phyloP scores from a whole-genome alignment of 92 coral and sea anemone genomes.

The Virgularia gustaviana region DNA sequence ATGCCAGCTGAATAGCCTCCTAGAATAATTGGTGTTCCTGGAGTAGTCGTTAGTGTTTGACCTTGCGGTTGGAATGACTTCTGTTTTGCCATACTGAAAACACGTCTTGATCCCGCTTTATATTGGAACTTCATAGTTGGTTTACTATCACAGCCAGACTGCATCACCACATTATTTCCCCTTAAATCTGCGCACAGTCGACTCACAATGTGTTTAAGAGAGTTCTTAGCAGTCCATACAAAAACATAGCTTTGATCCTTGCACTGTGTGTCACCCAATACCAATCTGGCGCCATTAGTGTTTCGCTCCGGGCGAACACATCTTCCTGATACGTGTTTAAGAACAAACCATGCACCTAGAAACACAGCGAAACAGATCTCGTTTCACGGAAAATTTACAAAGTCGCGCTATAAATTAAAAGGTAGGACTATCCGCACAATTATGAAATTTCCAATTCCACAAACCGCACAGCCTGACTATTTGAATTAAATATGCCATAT shows the following conservation, averaged over 20 bases:
- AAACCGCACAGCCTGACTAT: too few species aligned
- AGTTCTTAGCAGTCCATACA: neutral
- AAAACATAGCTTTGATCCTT: neutral
- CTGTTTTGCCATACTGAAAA: too few species aligned
- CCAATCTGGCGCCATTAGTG: neutral
- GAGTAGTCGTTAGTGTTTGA: too few species aligned
- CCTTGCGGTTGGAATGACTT: too few species aligned
- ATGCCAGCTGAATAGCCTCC: too few species aligned
- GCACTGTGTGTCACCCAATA: neutral
- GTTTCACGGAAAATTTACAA: too few species aligned
- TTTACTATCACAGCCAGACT: neutral
- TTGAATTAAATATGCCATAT: too few species aligned
- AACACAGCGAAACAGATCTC: too few species aligned
- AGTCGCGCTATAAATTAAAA: too few species aligned
- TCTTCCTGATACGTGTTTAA: neutral
- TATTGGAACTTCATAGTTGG: neutral
- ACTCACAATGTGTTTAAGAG: neutral
- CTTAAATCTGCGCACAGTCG: neutral
- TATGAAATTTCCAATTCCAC: too few species aligned
- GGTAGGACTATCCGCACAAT: too few species aligned
- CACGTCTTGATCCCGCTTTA: neutral
- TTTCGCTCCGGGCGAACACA: neutral
- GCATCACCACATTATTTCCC: neutral
- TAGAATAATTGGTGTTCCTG: too few species aligned
- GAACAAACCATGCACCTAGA: slow-evolving; percentile 4